These are phyloP conservation scores for Isichthys henryi DNA, from an alignment of 2,113 vertebrate species.

Conservation along the genomic window DNA sequence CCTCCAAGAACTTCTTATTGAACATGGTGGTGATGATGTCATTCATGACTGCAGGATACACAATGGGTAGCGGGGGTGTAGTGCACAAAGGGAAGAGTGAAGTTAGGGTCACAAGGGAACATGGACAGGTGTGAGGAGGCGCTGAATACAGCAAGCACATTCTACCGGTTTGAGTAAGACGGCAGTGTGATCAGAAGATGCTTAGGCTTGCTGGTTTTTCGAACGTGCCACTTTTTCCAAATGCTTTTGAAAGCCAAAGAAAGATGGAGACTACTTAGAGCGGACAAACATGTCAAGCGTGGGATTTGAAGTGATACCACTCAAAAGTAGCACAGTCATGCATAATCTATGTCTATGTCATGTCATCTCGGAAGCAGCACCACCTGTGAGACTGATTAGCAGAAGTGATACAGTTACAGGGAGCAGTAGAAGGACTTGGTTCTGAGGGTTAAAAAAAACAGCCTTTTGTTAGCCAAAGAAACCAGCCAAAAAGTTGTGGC, in stretches of 20 bases:
- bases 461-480: not conserved
- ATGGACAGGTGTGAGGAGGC: not conserved
- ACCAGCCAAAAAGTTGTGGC: not conserved
- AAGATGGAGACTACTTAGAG: not conserved
- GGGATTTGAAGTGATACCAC: not conserved
- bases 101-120: not conserved
- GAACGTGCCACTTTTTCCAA: not conserved
- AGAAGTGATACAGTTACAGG: not conserved
- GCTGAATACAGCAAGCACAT: not conserved
- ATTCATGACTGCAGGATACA: constrained; percentile 78
- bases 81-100: not conserved
- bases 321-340: not conserved
- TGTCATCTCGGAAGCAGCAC: not conserved
- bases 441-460: not conserved
- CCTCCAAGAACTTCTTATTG: constrained; percentile 91
- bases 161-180: not conserved
- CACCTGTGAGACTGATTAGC: not conserved
- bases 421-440: not conserved
- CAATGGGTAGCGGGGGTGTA: constrained; percentile 11
- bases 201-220: not conserved
- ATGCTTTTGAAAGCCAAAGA: not conserved
- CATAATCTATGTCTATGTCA: not conserved
- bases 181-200: not conserved
- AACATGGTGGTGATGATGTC: constrained; percentile 98
- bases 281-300: not conserved